A percentile compares a stretch with the other conserved stretches of the same genome.
Evolutionary conservation across 2,888 invertebrate species (phyloP).

Genomic region (Leptinotarsa juncta): DNA sequence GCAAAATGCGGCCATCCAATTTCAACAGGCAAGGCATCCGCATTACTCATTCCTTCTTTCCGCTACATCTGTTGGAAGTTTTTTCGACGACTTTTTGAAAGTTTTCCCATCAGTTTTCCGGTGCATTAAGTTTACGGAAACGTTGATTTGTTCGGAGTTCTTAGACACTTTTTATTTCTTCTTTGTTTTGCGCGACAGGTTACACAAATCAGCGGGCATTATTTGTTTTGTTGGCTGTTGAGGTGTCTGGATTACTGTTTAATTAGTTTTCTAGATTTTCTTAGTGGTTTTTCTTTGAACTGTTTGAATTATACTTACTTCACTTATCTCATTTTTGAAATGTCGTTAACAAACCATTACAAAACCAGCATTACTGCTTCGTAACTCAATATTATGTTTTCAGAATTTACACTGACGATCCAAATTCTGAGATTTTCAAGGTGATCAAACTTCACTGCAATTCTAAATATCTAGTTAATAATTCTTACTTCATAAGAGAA

Average conservation of each 20-base stretch:
- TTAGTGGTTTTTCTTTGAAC: background rate
- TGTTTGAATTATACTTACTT: background rate
- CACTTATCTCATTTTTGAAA: no score
- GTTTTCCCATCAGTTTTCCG: constrained; percentile 51
- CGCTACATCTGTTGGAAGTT: constrained; percentile 22
- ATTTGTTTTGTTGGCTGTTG: constrained; percentile 26
- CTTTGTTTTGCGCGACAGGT: constrained; percentile 40
- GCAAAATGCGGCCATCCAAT: constrained; percentile 12
- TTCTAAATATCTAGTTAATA: no score
- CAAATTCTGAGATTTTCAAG: no score
- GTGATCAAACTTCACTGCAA: no score
- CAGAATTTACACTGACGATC: no score
- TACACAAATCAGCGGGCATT: constrained; percentile 28
- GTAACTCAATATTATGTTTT: no score
- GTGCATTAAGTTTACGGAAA: constrained; percentile 51
- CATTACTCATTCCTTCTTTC: background rate
- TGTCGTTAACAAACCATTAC: no score
- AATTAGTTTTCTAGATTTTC: constrained; percentile 32
- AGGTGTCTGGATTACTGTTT: constrained; percentile 31
- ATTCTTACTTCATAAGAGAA: no score
- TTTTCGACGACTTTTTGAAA: constrained; percentile 42
- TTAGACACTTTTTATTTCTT: constrained; percentile 47
- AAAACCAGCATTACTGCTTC: no score
- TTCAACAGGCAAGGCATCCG: constrained; percentile 36
- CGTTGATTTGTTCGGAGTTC: constrained; percentile 50